These are phyloP conservation scores for Muricea muricata DNA, from an alignment of 92 coral and sea anemone species.

Conservation along the genomic window DNA sequence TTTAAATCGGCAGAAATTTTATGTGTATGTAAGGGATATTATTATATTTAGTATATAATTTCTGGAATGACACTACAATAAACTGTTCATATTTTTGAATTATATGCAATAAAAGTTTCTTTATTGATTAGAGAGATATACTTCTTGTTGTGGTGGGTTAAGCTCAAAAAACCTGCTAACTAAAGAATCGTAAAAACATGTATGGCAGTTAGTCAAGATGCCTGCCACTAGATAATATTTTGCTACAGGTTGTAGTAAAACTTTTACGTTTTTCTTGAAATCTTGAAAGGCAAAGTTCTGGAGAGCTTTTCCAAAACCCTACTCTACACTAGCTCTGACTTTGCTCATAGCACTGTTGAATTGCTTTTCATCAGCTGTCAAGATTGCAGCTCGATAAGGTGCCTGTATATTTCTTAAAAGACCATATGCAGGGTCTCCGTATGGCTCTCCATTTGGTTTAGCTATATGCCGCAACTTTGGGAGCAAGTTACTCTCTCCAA, in stretches of 20 bases:
- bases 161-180: slow-evolving; percentile 56
- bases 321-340: slow-evolving; percentile 72
- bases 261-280: slow-evolving; percentile 64
- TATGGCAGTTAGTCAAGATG: slow-evolving; percentile 31
- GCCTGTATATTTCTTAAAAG: slow-evolving; percentile 61
- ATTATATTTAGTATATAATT: too few relatives aligned
- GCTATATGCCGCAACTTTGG: slow-evolving; percentile 51
- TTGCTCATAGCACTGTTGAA: slow-evolving; percentile 72
- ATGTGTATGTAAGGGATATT: too few relatives aligned
- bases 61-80: too few relatives aligned
- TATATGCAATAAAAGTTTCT: too few relatives aligned
- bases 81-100: too few relatives aligned
- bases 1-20: too few relatives aligned
- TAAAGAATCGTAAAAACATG: slow-evolving; percentile 65
- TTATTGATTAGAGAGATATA: slow-evolving; percentile 58
- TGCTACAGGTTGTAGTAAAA: slow-evolving; percentile 72
- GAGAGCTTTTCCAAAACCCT: slow-evolving; percentile 69
- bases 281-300: slow-evolving; percentile 69
- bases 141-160: slow-evolving; percentile 64
- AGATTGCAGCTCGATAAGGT: slow-evolving; percentile 69
- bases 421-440: slow-evolving; percentile 70
- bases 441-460: slow-evolving; percentile 48
- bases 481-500: slow-evolving; percentile 50
- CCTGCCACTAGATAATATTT: slow-evolving; percentile 68
- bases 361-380: slow-evolving; percentile 53